A percentile compares a stretch with the other conserved stretches of the same genome.
Conservation (phyloP, 2,113 vertebrate species). For the Nansenia antarctica region DNA sequence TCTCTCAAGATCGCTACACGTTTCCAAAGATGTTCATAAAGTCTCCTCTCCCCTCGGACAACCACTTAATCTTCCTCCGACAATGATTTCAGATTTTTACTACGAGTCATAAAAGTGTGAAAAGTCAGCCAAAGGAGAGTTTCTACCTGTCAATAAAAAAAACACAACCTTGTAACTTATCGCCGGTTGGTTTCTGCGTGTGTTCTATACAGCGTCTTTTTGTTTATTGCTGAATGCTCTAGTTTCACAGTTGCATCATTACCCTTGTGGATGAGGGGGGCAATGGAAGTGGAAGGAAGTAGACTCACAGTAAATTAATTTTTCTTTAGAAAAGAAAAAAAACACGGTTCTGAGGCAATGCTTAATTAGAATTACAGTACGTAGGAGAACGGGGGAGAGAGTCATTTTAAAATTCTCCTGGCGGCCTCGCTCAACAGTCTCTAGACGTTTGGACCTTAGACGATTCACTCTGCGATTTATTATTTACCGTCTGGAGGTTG, state of each 20-base stretch:
- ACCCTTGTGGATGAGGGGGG: background rate
- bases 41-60: background rate
- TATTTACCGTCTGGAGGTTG: background rate
- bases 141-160: background rate
- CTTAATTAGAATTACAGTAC: constrained; percentile 19
- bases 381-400: background rate
- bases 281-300: background rate
- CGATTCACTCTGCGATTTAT: constrained; percentile 10
- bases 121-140: constrained; percentile 1
- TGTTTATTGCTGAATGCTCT: background rate
- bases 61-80: background rate
- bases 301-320: constrained; percentile 9
- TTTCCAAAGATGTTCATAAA: background rate
- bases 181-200: background rate
- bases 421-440: background rate
- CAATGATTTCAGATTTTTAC: background rate
- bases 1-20: background rate
- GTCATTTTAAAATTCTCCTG: constrained; percentile 7
- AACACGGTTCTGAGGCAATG: background rate
- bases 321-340: constrained; percentile 8
- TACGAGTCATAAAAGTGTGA: constrained; percentile 6
- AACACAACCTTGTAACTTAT: background rate
- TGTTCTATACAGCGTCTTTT: background rate
- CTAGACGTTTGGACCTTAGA: background rate
- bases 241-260: background rate